These are phyloP conservation scores for Choristoneura rosaceana DNA, from an alignment of 2,888 invertebrate genomes.

Conservation along the genomic window DNA sequence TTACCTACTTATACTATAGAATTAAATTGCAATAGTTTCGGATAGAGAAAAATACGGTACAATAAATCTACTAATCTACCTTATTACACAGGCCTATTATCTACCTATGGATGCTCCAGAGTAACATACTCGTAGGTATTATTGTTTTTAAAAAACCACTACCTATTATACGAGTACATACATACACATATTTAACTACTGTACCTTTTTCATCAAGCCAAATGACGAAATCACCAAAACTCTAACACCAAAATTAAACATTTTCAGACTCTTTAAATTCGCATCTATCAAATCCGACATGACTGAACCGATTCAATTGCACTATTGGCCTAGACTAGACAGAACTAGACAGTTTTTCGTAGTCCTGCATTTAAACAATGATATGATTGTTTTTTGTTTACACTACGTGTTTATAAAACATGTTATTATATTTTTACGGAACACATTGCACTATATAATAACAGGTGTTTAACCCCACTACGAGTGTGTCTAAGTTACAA, in stretches of 20 bases:
- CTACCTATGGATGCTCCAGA: too few relatives aligned
- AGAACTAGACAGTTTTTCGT: neutral
- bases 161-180: neutral
- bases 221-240: conserved; percentile 55
- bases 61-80: neutral
- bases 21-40: too few relatives aligned
- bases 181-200: neutral
- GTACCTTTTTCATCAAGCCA: conserved; percentile 38
- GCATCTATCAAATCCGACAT: conserved; percentile 25
- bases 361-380: neutral
- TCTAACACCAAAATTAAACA: conserved; percentile 57
- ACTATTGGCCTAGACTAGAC: conserved; percentile 1
- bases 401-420: conserved; percentile 1
- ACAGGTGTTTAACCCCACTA: neutral
- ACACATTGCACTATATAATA: neutral
- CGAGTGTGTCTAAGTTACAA: too few relatives aligned
- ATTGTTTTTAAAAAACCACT: too few relatives aligned
- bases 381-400: conserved; percentile 6
- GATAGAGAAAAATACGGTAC: too few relatives aligned
- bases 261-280: conserved; percentile 51
- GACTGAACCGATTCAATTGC: neutral
- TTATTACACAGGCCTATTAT: too few relatives aligned
- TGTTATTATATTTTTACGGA: neutral
- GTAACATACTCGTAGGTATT: too few relatives aligned
- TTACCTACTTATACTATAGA: too few relatives aligned